phyloP scores from a whole-genome alignment of 2,888 invertebrate species.

The Hypena proboscidalis region DNA sequence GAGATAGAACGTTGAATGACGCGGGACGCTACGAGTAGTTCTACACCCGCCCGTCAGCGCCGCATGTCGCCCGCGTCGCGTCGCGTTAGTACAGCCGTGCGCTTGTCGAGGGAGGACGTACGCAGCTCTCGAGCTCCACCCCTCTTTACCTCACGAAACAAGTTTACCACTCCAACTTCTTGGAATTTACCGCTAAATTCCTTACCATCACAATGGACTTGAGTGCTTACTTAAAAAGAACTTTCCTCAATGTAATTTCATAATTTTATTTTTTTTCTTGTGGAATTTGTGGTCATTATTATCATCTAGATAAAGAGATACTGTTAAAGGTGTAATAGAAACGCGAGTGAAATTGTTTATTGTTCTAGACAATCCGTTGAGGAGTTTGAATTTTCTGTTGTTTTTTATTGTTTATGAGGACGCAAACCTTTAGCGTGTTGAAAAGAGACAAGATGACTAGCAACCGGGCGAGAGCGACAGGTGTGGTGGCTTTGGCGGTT shows the following conservation, averaged over 20 bases:
- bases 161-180: slow-evolving; percentile 63
- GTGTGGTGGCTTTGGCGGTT: slow-evolving; percentile 78
- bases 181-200: slow-evolving; percentile 41
- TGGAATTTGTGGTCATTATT: slow-evolving; percentile 72
- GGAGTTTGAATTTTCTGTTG: slow-evolving; percentile 69
- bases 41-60: slow-evolving; percentile 54
- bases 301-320: slow-evolving; percentile 71
- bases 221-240: slow-evolving; percentile 52
- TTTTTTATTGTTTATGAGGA: slow-evolving; percentile 70
- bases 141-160: slow-evolving; percentile 69
- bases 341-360: slow-evolving; percentile 76
- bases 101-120: slow-evolving; percentile 67
- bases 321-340: slow-evolving; percentile 70
- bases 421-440: slow-evolving; percentile 66
- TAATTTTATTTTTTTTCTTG: slow-evolving; percentile 60
- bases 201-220: slow-evolving; percentile 64
- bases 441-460: slow-evolving; percentile 81
- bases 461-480: slow-evolving; percentile 75
- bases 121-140: slow-evolving; percentile 45
- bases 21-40: slow-evolving; percentile 55
- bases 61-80: slow-evolving; percentile 68
- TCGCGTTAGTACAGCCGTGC: slow-evolving; percentile 68
- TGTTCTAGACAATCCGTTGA: slow-evolving; percentile 71
- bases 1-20: slow-evolving; percentile 12
- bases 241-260: slow-evolving; percentile 53